These are phyloP conservation scores for Protobothrops flavoviridis DNA, from an alignment of 2,113 vertebrate genomes.

Conservation along the genomic window DNA sequence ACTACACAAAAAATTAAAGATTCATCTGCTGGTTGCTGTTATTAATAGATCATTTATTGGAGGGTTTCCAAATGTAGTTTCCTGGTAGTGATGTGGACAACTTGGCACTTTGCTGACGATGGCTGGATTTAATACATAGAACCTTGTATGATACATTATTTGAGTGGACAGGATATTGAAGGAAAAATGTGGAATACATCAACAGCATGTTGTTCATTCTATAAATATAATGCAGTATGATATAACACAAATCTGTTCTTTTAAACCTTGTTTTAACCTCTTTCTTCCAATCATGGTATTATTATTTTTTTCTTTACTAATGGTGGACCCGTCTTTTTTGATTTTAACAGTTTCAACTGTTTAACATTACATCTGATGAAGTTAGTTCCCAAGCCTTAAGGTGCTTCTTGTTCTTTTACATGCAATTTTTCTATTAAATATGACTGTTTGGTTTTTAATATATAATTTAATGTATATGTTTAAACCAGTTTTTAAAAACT, in stretches of 20 bases:
- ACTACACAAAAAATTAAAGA: not conserved
- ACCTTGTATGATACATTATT: not conserved
- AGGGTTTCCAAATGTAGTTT: not conserved
- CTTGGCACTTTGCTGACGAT: not conserved
- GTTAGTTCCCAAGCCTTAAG: not conserved
- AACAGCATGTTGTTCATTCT: not conserved
- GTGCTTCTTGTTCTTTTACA: not conserved
- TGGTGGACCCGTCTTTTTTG: not conserved
- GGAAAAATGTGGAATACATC: not conserved
- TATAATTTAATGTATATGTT: not conserved
- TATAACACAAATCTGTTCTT: not conserved
- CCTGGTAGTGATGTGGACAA: not conserved
- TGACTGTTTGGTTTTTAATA: not conserved
- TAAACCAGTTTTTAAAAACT: not conserved
- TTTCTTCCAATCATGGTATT: not conserved
- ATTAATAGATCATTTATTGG: not conserved
- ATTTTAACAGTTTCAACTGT: not conserved
- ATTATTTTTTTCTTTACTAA: not conserved
- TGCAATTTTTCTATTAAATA: not conserved
- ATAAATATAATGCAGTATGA: not conserved
- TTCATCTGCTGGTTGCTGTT: not conserved
- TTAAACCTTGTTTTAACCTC: not conserved
- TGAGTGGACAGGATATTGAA: not conserved
- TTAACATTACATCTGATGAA: not conserved
- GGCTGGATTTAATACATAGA: not conserved